Percentiles rank a stretch among this genome's conserved stretches.
These are phyloP conservation scores for Etheostoma perlongum DNA, from an alignment of 2,797 vertebrate species.

Conservation along the genomic window DNA sequence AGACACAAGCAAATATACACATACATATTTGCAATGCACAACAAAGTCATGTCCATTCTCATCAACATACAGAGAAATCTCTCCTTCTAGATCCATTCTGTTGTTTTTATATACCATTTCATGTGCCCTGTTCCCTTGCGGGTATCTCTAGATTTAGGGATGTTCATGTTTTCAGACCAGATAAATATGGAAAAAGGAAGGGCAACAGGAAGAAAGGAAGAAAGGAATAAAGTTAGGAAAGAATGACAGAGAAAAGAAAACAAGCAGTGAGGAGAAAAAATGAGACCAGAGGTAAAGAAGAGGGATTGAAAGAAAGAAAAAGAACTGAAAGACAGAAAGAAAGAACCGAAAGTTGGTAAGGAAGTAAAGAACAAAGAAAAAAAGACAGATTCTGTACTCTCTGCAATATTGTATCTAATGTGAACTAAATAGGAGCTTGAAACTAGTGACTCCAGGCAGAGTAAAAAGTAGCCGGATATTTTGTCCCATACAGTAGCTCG, in stretches of 20 bases:
- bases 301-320: background rate
- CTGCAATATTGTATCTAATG: background rate
- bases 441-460: background rate
- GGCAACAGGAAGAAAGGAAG: slow-evolving; percentile 4
- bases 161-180: background rate
- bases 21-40: background rate
- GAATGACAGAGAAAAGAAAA: background rate
- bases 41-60: background rate
- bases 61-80: background rate
- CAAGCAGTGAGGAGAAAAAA: background rate
- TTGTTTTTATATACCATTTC: background rate
- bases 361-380: background rate
- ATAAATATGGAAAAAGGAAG: background rate
- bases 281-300: background rate
- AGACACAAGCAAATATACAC: slow-evolving; percentile 5
- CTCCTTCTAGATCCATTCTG: slow-evolving; percentile 3
- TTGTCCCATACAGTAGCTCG: slow-evolving; percentile 34
- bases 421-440: background rate
- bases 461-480: background rate
- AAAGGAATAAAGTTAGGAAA: background rate
- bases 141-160: slow-evolving; percentile 13
- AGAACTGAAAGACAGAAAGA: background rate
- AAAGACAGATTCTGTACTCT: background rate
- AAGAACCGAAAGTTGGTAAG: background rate
- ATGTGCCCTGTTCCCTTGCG: background rate